Percentiles rank a stretch among this genome's conserved stretches.
Evolutionary conservation across 2,113 vertebrate genomes (phyloP).

Genomic region (Engystomops pustulosus): DNA sequence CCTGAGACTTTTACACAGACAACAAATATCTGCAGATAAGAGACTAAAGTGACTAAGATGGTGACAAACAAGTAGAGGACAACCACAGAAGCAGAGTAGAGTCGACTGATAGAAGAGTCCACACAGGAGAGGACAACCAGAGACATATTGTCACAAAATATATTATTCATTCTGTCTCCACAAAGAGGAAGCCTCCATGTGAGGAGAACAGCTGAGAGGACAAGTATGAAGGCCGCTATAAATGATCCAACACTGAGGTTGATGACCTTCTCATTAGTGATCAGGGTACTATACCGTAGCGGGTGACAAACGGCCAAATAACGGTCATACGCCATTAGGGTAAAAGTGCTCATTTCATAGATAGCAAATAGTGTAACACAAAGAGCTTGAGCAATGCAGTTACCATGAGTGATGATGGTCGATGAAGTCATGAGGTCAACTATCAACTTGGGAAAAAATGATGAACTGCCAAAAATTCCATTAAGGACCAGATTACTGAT

Average conservation of each 20-base stretch:
- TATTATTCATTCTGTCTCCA: conserved; percentile 29
- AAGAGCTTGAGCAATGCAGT: no score
- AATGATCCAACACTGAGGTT: not conserved
- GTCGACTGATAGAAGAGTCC: not conserved
- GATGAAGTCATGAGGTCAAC: not conserved
- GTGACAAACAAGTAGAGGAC: not conserved
- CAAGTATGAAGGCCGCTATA: not conserved
- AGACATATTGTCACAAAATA: conserved; percentile 42
- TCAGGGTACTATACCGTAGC: not conserved
- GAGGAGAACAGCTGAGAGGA: not conserved
- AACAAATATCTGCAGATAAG: not conserved
- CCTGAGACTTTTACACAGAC: conserved; percentile 12
- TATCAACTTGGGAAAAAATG: not conserved
- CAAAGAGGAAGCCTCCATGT: conserved; percentile 19
- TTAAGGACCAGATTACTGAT: conserved; percentile 17
- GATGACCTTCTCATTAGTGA: conserved; percentile 2
- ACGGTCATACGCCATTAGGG: conserved; percentile 36
- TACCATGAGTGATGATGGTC: not conserved
- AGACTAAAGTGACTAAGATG: not conserved
- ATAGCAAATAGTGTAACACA: not conserved
- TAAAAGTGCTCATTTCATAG: conserved; percentile 17
- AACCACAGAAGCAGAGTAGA: not conserved
- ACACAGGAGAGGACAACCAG: conserved; percentile 7
- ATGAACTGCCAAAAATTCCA: conserved; percentile 9
- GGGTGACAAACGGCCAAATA: conserved; percentile 37